Evolutionary conservation across 2,113 vertebrate species (phyloP).

Genomic region (Rhegmatorhina hoffmannsi): DNA sequence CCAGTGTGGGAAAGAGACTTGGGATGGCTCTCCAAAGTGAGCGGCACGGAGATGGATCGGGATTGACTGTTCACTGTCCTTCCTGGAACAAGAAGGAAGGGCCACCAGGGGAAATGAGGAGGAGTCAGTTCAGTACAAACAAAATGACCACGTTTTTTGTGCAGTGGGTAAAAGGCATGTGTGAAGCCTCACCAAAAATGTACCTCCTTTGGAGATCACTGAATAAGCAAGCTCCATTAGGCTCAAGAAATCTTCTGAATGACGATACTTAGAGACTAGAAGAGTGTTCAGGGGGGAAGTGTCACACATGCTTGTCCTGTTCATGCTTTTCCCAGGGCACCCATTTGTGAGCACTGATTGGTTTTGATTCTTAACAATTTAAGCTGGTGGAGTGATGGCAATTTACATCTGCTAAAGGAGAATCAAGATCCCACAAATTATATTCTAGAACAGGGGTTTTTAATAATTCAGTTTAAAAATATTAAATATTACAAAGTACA

Average conservation of each 20-base stretch:
- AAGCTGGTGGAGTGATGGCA: background rate
- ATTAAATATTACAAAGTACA: background rate
- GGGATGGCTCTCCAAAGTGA: background rate
- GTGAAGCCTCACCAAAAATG: background rate
- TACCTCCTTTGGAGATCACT: background rate
- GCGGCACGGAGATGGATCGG: background rate
- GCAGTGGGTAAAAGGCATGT: background rate
- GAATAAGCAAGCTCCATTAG: background rate
- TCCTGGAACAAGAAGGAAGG: background rate
- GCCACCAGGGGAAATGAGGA: background rate
- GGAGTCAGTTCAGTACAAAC: background rate
- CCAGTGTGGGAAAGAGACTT: background rate
- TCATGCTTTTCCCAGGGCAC: background rate
- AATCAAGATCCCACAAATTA: accelerated
- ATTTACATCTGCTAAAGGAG: background rate
- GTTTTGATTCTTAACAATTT: background rate
- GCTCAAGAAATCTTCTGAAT: background rate
- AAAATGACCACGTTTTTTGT: background rate
- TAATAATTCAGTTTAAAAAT: background rate
- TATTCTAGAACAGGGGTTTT: background rate
- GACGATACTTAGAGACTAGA: background rate
- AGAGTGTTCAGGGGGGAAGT: background rate
- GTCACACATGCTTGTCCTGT: background rate
- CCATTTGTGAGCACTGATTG: background rate
- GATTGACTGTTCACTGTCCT: background rate